Base-by-base conservation (phyloP, 2,113 vertebrate species). In the Fregata magnificens region DNA sequence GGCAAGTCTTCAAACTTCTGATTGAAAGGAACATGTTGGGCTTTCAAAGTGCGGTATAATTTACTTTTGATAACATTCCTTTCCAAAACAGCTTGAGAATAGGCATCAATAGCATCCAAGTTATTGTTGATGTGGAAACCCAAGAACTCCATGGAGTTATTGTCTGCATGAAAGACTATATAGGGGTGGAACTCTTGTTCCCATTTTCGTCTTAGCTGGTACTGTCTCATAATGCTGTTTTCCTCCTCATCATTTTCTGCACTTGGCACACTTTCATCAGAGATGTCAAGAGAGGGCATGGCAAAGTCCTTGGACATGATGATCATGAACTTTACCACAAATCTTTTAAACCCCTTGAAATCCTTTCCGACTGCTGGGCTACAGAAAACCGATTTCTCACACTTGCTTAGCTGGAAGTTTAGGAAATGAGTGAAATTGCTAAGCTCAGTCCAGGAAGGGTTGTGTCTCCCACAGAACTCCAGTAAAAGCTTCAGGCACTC, bases 301-400 rank as follows among this genome's bases (percentile, higher is more conserved):
- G 98, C 98, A 92, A 99, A 99, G 94, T 99, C 98, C 87, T 96
- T 97, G 6, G 98, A 98, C 98, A 99, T 98, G 45, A 91, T 67
- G 74, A 98, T 98, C 98, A 99, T 98, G 96, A 99, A 99, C 55
- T 98, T 98, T 26, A 99, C 97, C 47, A 99, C 98, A 94, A 98
- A 99, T 62, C 55, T 88, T 81, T 98, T 99, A 92, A 99, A 99
- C 44, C 98, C 98, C 55, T 77, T 90, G 38, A 99, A 95, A 49
- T 97, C 94, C 13, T 94, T 79, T 32, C 90, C 97, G 13, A 96
- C 90, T 92, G 97, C 98, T 24, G 94, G 70, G 44, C 96, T 96
- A 88, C 98, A 99, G 94, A 98, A 99, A 66, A 98, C 19, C 0
- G 98, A 98, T 72, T 85, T 96, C 91, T 99, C 98, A 87, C 98